Evolutionary conservation across 2,888 invertebrate genomes (phyloP), one percentile per base, ranked within the genome.

Genomic region (Trichopoda pennipes): DNA sequence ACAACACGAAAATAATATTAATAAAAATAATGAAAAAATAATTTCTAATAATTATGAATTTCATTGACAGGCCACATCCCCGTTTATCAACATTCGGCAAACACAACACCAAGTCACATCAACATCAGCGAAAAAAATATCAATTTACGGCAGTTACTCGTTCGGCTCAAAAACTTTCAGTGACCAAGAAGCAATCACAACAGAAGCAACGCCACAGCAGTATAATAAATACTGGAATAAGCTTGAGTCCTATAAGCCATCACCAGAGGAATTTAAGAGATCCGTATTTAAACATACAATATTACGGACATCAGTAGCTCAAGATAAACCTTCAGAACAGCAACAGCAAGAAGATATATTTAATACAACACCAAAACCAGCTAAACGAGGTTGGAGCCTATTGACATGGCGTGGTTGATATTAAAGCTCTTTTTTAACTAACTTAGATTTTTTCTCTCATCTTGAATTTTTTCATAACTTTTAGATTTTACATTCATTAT

Each of bases 1-100:
- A 21, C 55, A 61, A 66, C 47, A 66, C 79, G 84, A 85, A 73
- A 92, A 91, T 88, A 90, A 91, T 87, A 92, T 92, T 88, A 92
- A 93, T 88, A 93, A 93, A 86, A 66, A 56, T 16, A 47, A 49
- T 16, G 32, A 55, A 28, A 44, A 56, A 10, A 17, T 14, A 69
- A 42, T 47, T 76, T 61, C 47, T 66, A 76, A 76, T 32, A 44
- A 56, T 42, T 61, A 76, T 55, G 21, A 72, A 58, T 42, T 49
- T 92, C 92, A 86, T 92, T 92, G 86, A 93, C 92, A 91, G 93
- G 92, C 92, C 86, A 72, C 88, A 79, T 90, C 92, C 12, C 32
- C 79, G 55, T 61, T 44, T 17, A 32, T 10, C 69, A 63, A 73
- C 73, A 21, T 61, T 51, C 76, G 44, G 56, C 68, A 74, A 80